phyloP scores from a whole-genome alignment of 2,797 vertebrate genomes.

The Falco rusticolus region DNA sequence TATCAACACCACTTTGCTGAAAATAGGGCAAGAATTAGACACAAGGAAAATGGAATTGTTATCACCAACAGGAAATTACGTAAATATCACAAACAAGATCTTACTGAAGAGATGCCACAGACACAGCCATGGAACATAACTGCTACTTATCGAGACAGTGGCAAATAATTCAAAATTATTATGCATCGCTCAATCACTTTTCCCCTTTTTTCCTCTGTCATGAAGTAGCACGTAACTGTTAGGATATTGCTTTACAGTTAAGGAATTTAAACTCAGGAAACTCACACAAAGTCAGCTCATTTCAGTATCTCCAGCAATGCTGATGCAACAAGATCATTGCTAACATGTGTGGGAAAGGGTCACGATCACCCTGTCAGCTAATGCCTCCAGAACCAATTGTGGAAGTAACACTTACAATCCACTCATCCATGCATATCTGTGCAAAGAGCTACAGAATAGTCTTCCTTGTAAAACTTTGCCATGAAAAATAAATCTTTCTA shows the following conservation, averaged over 20 bases:
- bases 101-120: background rate
- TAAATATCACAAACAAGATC: background rate
- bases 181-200: background rate
- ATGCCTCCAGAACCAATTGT: constrained; percentile 62
- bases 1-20: background rate
- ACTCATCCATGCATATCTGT: background rate
- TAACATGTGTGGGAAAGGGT: constrained; percentile 57
- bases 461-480: background rate
- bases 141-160: background rate
- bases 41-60: background rate
- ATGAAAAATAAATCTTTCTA: background rate
- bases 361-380: constrained; percentile 14
- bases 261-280: constrained; percentile 60
- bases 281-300: constrained; percentile 46
- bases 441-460: background rate
- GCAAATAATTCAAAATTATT: background rate
- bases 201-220: background rate
- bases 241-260: constrained; percentile 59
- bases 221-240: background rate
- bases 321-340: constrained; percentile 48
- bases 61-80: background rate
- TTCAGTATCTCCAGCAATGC: constrained; percentile 47
- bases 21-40: background rate
- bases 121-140: background rate
- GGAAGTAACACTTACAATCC: constrained; percentile 55